Percentiles rank a stretch among this genome's conserved stretches.
phyloP scores from a whole-genome alignment of 2,113 vertebrate species.

The Grus americana region DNA sequence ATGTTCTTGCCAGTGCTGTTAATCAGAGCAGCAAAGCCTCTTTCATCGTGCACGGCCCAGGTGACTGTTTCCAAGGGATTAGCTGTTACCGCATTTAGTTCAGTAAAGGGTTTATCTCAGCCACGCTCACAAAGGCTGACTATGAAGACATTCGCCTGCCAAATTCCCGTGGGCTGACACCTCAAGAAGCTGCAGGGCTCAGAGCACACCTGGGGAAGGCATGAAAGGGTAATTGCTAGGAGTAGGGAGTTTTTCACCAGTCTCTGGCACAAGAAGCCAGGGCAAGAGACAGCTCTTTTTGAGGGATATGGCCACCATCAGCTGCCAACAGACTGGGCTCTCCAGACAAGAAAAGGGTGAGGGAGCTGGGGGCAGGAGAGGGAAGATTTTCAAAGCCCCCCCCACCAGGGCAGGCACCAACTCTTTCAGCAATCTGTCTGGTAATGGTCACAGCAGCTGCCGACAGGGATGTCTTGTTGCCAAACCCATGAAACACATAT shows the following conservation, averaged over 20 bases:
- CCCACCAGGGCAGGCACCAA: neutral
- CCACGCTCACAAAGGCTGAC: neutral
- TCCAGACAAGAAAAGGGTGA: neutral
- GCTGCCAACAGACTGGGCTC: neutral
- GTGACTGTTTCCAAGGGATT: conserved; percentile 67
- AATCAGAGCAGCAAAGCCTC: conserved; percentile 66
- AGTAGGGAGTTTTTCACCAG: accelerated
- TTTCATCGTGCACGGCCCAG: conserved; percentile 41
- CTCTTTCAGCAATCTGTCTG: neutral
- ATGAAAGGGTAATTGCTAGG: neutral
- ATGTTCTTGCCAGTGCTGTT: conserved; percentile 12
- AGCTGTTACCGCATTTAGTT: conserved; percentile 72
- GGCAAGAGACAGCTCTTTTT: neutral
- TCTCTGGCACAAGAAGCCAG: neutral
- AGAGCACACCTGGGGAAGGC: accelerated
- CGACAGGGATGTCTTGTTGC: neutral
- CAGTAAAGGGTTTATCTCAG: conserved; percentile 70
- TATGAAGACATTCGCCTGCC: neutral
- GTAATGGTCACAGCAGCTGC: neutral
- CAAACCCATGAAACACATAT: neutral
- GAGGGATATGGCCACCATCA: accelerated
- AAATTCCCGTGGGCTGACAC: neutral
- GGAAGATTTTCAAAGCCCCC: neutral
- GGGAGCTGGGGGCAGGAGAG: neutral
- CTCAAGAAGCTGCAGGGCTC: neutral